Evolutionary conservation across 2,888 invertebrate genomes (phyloP).

Genomic region (Caradrina kadenii): DNA sequence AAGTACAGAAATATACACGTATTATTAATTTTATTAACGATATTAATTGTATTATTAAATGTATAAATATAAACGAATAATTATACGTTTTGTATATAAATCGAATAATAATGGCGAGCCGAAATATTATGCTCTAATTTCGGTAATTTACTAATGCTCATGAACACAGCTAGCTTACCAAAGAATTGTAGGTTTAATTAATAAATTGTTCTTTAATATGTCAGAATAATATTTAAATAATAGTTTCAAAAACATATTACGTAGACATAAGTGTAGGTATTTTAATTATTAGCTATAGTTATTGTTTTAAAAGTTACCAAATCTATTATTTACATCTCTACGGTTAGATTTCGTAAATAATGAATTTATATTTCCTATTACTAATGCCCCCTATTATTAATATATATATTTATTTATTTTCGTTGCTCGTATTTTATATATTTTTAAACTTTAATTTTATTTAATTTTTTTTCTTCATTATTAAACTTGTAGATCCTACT

Average conservation of each 20-base stretch:
- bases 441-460: neutral
- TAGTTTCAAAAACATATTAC: conserved; percentile 28
- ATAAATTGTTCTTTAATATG: conserved; percentile 48
- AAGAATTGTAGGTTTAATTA: conserved; percentile 76
- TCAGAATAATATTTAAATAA: conserved; percentile 27
- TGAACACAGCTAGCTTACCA: conserved; percentile 87
- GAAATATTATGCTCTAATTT: conserved; percentile 64
- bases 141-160: conserved; percentile 79
- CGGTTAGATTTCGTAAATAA: conserved; percentile 23
- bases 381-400: conserved; percentile 39
- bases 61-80: conserved; percentile 44
- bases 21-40: conserved; percentile 34
- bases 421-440: conserved; percentile 18
- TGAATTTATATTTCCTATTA: conserved; percentile 30
- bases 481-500: conserved; percentile 29
- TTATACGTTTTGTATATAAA: conserved; percentile 61
- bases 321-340: conserved; percentile 33
- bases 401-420: conserved; percentile 35
- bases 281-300: conserved; percentile 28
- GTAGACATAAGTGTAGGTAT: conserved; percentile 40
- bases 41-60: conserved; percentile 42
- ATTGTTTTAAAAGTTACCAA: conserved; percentile 47
- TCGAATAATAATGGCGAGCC: conserved; percentile 52
- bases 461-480: conserved; percentile 17
- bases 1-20: conserved; percentile 17